Percentiles rank a stretch among this genome's conserved stretches.
phyloP scores from a whole-genome alignment of 2,888 invertebrate genomes.

The Dicyrtoma fusca region DNA sequence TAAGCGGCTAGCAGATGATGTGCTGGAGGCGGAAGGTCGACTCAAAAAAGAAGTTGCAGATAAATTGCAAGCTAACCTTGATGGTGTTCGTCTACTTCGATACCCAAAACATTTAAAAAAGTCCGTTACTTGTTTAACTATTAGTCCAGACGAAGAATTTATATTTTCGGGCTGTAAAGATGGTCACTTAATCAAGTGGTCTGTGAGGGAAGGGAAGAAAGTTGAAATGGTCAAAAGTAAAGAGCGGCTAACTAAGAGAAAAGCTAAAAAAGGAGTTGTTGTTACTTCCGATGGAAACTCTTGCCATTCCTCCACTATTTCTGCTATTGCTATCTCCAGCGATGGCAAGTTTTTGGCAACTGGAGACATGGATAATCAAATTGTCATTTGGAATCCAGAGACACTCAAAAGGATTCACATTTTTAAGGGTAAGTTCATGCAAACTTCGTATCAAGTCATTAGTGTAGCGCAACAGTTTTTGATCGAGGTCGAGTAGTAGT shows the following conservation, averaged over 20 bases:
- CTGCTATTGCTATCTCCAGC: slow-evolving; percentile 72
- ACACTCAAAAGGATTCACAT: slow-evolving; percentile 76
- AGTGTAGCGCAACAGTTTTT: too few species aligned
- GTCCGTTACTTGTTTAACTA: slow-evolving; percentile 77
- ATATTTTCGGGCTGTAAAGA: slow-evolving; percentile 87
- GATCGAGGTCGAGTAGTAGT: too few species aligned
- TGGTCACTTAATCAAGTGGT: slow-evolving; percentile 81
- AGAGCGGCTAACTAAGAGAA: slow-evolving; percentile 57
- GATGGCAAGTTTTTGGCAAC: slow-evolving; percentile 81
- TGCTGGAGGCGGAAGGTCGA: slow-evolving; percentile 82
- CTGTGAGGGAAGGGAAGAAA: slow-evolving; percentile 61
- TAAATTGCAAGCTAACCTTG: slow-evolving; percentile 60
- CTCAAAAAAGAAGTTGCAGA: slow-evolving; percentile 76
- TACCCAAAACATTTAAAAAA: slow-evolving; percentile 68
- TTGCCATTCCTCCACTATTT: slow-evolving; percentile 62
- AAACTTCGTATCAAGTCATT: neutral
- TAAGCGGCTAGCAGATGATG: slow-evolving; percentile 79
- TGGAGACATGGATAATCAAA: slow-evolving; percentile 70
- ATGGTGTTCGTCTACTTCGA: slow-evolving; percentile 64
- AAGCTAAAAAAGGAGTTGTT: slow-evolving; percentile 51
- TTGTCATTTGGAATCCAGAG: slow-evolving; percentile 83
- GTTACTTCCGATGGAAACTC: slow-evolving; percentile 38
- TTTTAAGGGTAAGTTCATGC: slow-evolving; percentile 62
- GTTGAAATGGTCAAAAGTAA: slow-evolving; percentile 60
- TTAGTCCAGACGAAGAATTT: slow-evolving; percentile 73